A percentile compares a stretch with the other conserved stretches of the same genome.
phyloP scores from a whole-genome alignment of 1,140 invertebrate genomes.

The Agraylea sexmaculata region DNA sequence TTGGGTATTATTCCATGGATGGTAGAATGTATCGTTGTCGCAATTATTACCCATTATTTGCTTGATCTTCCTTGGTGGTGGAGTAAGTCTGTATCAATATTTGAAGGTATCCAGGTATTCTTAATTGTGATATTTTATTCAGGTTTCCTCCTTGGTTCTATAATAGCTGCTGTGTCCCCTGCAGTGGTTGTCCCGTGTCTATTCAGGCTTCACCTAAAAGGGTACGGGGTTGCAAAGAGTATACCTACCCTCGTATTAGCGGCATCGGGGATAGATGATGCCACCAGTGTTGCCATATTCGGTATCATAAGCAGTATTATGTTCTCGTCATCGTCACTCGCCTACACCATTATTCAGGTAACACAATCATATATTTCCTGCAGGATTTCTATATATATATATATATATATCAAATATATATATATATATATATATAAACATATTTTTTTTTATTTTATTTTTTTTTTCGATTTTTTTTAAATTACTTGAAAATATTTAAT shows the following conservation, averaged over 20 bases:
- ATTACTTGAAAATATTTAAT: too few relatives aligned
- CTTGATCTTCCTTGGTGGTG: constrained; percentile 78
- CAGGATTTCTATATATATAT: neutral
- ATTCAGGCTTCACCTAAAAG: constrained; percentile 67
- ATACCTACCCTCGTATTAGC: constrained; percentile 94
- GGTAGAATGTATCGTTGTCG: constrained; percentile 59
- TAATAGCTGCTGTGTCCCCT: constrained; percentile 85
- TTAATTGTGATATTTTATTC: neutral
- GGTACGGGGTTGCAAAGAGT: constrained; percentile 85
- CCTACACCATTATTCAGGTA: constrained; percentile 40
- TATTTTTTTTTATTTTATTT: too few relatives aligned
- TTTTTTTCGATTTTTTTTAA: too few relatives aligned
- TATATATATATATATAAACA: too few relatives aligned
- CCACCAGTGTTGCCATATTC: constrained; percentile 81
- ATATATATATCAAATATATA: neutral
- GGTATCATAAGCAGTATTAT: constrained; percentile 74
- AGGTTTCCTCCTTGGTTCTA: constrained; percentile 69
- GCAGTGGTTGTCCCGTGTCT: constrained; percentile 90
- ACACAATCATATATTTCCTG: too few relatives aligned
- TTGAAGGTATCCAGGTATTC: neutral
- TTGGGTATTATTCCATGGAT: constrained; percentile 78
- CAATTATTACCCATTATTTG: constrained; percentile 58
- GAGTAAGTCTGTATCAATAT: constrained; percentile 34
- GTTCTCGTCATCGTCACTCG: constrained; percentile 60
- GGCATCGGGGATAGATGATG: constrained; percentile 67